A percentile compares a stretch with the other conserved stretches of the same genome.
phyloP scores from a whole-genome alignment of 2,113 vertebrate species.

The Vireo altiloquus region DNA sequence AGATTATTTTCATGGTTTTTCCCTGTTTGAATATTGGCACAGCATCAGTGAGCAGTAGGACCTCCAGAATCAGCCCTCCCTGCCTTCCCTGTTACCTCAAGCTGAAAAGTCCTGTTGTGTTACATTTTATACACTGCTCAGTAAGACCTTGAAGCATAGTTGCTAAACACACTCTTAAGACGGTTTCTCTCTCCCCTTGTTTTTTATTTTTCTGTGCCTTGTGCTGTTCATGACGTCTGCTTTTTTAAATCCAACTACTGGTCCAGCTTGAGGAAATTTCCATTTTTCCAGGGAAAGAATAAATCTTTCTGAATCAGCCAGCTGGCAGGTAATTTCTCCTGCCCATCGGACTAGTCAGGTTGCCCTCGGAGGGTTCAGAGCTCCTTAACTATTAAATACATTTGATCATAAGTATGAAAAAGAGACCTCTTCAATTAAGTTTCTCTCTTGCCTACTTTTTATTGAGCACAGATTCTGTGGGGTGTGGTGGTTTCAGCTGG shows the following conservation, averaged over 20 bases:
- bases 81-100: neutral
- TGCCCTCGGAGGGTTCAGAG: neutral
- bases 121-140: neutral
- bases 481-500: neutral
- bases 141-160: neutral
- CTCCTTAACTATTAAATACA: neutral
- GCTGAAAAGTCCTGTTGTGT: neutral
- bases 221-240: neutral
- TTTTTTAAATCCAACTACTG: rapidly evolving
- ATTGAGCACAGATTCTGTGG: neutral
- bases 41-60: neutral
- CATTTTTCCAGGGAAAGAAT: neutral
- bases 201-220: neutral
- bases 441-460: neutral
- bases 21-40: neutral
- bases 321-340: neutral
- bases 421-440: neutral
- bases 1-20: neutral
- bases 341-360: neutral
- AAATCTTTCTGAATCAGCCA: neutral
- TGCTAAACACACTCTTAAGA: neutral
- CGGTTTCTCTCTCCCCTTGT: neutral
- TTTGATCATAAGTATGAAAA: neutral
- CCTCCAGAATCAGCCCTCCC: neutral
- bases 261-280: neutral